Base-by-base conservation (phyloP, 2,888 invertebrate genomes). In the Nowickia ferox region DNA sequence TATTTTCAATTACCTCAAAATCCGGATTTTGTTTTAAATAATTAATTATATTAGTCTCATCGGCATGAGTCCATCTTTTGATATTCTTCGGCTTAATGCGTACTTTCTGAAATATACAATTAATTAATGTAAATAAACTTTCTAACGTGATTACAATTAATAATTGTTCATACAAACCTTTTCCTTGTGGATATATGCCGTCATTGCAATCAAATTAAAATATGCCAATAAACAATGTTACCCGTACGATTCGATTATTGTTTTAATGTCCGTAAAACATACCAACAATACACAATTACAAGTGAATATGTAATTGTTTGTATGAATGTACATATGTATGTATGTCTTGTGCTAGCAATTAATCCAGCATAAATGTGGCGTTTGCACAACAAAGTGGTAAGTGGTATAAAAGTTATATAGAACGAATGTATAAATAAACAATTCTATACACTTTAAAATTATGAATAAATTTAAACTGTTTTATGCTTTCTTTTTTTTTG, bases 41-140 rank as follows among this genome's bases (percentile, higher is more conserved):
- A 38, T 61, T 68, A 10, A 81, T 81, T 75, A 81, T 61, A n/a
- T 53, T 68, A 9, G 44, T 46, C 61, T 81, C 81, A 61, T 81
- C 81, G 10, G n/a, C 19, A 38, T 30, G 81, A 19, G 61, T 63
- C 81, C 81, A 81, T 44, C 48, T 74, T 15, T 61, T 81, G n/a
- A 61, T 19, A 38, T 11, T 9, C 13, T 11, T 59, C 10, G 13
- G 19, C 8, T 53, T 65, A 13, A 8, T 42, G 3, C 81, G 81
- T 8, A 13, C 15, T 44, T 68, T 81, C 81, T 81, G 19, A 51
- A 81, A 81, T 40, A 81, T 40, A 68, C 0, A n/a, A 61, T 19
- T 51, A 57, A 30, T 30, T 30, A 6, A 30, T 6, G 19, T 9
- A 57, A 2, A 61, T 61, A 42, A 15, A 61, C 38, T 17, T 53